Evolutionary conservation across 2,113 vertebrate species (phyloP).

Genomic region (Acinonyx jubatus): DNA sequence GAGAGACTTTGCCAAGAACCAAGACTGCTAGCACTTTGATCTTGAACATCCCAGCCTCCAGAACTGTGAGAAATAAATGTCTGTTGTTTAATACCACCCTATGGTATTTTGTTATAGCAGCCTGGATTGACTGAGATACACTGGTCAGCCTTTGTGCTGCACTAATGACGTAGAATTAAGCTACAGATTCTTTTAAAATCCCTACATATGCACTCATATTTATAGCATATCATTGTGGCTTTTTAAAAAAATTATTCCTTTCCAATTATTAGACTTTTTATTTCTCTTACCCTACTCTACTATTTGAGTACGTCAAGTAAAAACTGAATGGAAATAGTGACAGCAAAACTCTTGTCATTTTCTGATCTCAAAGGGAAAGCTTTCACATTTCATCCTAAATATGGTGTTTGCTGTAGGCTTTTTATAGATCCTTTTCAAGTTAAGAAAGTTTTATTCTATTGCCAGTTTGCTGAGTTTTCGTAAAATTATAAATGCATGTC

Average conservation of each 20-base stretch:
- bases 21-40: background rate
- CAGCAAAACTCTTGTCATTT: background rate
- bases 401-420: background rate
- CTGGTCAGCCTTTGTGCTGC: background rate
- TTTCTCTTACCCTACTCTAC: background rate
- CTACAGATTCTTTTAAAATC: background rate
- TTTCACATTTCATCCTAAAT: slow-evolving; percentile 48
- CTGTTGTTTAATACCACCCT: background rate
- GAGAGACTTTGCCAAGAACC: background rate
- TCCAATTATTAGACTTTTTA: background rate
- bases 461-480: slow-evolving; percentile 25
- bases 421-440: slow-evolving; percentile 47
- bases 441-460: slow-evolving; percentile 38
- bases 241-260: background rate
- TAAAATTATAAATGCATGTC: slow-evolving; percentile 45
- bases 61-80: background rate
- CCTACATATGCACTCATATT: background rate
- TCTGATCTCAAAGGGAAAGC: slow-evolving; percentile 19
- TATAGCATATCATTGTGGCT: background rate
- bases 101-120: background rate
- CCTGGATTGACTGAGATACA: background rate
- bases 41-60: background rate
- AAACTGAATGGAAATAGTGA: background rate
- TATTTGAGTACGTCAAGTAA: background rate
- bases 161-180: background rate